Conservation (phyloP, 2,113 vertebrate genomes). For the Pedetes capensis region DNA sequence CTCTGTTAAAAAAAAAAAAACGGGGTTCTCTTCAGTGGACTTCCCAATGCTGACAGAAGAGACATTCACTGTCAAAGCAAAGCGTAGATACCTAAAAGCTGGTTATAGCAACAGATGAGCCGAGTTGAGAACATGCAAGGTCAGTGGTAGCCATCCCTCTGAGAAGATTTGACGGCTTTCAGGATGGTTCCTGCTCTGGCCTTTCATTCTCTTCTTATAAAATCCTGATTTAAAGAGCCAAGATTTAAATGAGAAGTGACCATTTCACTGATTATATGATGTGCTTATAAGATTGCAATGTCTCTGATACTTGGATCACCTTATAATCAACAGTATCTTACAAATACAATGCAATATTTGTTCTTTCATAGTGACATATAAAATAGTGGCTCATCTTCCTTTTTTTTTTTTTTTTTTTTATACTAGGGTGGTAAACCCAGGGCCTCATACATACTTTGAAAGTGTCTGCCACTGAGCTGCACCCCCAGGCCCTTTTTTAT, state of each 20-base stretch:
- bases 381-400: not conserved
- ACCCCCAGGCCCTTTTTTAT: no score
- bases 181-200: not conserved
- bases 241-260: constrained; percentile 23
- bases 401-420: no score
- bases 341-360: not conserved
- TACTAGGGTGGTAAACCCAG: no score
- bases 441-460: no score
- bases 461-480: no score
- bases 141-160: not conserved
- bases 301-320: not conserved
- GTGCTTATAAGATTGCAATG: constrained; percentile 37
- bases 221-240: constrained; percentile 14
- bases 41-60: not conserved
- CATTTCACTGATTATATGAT: constrained; percentile 36
- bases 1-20: not conserved
- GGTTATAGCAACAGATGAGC: not conserved
- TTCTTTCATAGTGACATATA: constrained; percentile 13
- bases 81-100: not conserved
- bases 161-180: not conserved
- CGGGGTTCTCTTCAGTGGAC: not conserved
- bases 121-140: not conserved
- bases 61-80: not conserved
- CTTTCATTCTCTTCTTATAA: not conserved
- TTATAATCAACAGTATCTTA: not conserved